Conservation (phyloP, 2,888 invertebrate species). For the Apotomis capreana region DNA sequence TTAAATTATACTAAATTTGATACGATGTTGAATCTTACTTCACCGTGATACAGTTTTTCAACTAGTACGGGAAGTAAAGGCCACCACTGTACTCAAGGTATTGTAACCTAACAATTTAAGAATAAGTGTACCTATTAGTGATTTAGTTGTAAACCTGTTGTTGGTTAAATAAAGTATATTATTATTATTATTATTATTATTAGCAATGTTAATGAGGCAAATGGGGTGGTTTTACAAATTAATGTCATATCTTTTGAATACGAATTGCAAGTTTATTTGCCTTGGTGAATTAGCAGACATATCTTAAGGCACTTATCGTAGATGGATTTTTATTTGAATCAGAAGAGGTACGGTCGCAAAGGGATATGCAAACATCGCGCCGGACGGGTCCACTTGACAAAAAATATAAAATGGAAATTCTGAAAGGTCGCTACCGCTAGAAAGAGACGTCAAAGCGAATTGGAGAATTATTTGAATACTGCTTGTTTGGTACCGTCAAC, state of each 20-base stretch:
- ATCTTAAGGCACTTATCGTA: slow-evolving; percentile 17
- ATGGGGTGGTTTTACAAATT: not conserved
- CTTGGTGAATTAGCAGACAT: slow-evolving; percentile 5
- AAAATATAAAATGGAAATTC: slow-evolving; percentile 41
- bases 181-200: no score
- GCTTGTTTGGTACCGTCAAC: slow-evolving; percentile 38
- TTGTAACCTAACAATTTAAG: no score
- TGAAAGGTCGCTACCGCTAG: slow-evolving; percentile 36
- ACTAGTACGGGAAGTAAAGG: no score
- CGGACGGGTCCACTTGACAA: slow-evolving; percentile 33
- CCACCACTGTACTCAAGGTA: no score
- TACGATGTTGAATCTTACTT: no score
- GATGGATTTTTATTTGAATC: slow-evolving; percentile 33
- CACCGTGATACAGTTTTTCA: no score
- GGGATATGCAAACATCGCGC: slow-evolving; percentile 37
- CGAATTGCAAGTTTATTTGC: slow-evolving; percentile 3
- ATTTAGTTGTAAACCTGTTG: no score
- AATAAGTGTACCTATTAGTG: no score
- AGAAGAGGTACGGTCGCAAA: slow-evolving; percentile 24
- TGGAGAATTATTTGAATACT: slow-evolving; percentile 36
- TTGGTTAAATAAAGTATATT: no score
- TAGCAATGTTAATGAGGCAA: not conserved
- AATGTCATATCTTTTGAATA: slow-evolving; percentile 2
- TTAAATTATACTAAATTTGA: no score
- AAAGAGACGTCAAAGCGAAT: slow-evolving; percentile 38